A percentile compares a stretch with the other conserved stretches of the same genome.
phyloP scores from a whole-genome alignment of 2,797 vertebrate genomes.

The Podarcis lilfordi region DNA sequence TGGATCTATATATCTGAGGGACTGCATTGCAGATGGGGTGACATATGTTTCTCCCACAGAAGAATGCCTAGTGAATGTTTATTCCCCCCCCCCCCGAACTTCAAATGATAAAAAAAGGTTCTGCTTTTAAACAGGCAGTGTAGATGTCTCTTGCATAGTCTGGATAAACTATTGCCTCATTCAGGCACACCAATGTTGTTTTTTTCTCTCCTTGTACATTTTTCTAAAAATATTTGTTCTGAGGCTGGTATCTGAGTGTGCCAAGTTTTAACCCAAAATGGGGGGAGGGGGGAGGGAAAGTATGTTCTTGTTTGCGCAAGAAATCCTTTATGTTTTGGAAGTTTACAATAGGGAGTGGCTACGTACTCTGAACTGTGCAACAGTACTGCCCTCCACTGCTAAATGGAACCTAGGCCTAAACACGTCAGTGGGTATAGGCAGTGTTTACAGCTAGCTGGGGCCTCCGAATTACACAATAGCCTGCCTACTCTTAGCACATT shows the following conservation, averaged over 20 bases:
- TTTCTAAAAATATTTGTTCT: slow-evolving; percentile 50
- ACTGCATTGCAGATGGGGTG: background rate
- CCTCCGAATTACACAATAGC: slow-evolving; percentile 63
- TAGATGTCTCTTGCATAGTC: slow-evolving; percentile 20
- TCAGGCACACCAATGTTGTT: slow-evolving; percentile 7
- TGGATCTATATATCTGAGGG: background rate
- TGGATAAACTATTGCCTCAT: slow-evolving; percentile 37
- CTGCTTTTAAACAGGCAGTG: background rate
- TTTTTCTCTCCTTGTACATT: slow-evolving; percentile 28
- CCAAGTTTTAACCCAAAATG: slow-evolving; percentile 43
- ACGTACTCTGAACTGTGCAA: slow-evolving; percentile 4
- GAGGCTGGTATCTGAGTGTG: slow-evolving; percentile 35
- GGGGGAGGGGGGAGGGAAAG: background rate
- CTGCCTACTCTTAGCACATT: slow-evolving; percentile 38
- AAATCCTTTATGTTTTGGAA: slow-evolving; percentile 32
- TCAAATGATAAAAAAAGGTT: background rate
- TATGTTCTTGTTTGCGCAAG: slow-evolving; percentile 33
- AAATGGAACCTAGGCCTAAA: slow-evolving; percentile 4
- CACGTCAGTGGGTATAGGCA: slow-evolving; percentile 36
- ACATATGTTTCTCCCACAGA: background rate
- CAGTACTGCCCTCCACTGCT: background rate
- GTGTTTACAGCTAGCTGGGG: slow-evolving; percentile 28
- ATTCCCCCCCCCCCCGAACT: background rate
- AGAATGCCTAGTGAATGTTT: background rate
- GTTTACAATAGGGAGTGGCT: slow-evolving; percentile 31